These are phyloP conservation scores for Hydropotes inermis DNA, from an alignment of 2,113 vertebrate genomes.

Conservation along the genomic window DNA sequence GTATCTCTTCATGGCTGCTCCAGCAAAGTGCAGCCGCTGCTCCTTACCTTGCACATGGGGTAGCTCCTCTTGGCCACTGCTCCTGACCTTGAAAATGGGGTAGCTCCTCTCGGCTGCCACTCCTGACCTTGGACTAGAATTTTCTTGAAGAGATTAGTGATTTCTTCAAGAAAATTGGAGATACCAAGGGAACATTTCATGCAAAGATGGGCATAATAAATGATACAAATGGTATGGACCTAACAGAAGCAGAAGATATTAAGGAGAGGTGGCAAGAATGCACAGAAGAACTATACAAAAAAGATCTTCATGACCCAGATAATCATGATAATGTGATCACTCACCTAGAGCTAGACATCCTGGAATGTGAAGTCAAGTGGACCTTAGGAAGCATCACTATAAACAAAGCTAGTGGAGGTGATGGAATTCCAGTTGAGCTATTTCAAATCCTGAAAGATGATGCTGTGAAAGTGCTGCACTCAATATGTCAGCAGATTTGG, in stretches of 20 bases:
- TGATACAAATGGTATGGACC: neutral
- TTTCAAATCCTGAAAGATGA: neutral
- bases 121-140: neutral
- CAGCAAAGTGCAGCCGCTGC: neutral
- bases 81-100: neutral
- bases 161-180: neutral
- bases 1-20: neutral
- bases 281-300: neutral
- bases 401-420: neutral
- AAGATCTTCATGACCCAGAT: neutral
- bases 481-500: neutral
- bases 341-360: neutral
- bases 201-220: neutral
- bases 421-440: neutral
- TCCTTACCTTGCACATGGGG: neutral
- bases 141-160: neutral
- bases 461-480: neutral
- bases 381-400: neutral
- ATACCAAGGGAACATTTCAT: neutral
- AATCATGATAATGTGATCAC: neutral
- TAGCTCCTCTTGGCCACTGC: neutral
- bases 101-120: neutral
- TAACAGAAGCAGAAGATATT: neutral
- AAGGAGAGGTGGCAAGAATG: neutral
- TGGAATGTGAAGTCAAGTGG: neutral